Percentiles rank a stretch among this genome's conserved stretches.
Evolutionary conservation across 2,797 vertebrate species (phyloP).

Genomic region (Pangasius larnaudii): DNA sequence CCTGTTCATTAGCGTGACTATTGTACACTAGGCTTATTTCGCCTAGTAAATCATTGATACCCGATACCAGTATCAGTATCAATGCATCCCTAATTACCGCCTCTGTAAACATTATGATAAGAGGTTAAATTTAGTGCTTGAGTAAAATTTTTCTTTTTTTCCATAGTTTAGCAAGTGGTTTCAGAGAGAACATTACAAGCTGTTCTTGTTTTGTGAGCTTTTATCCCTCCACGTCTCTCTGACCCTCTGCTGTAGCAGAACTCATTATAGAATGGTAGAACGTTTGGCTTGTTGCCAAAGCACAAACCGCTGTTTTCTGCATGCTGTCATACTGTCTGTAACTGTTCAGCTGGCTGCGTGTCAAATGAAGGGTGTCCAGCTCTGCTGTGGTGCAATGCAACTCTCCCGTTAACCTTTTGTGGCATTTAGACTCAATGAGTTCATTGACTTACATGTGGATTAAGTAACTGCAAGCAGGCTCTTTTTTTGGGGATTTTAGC

Average conservation of each 20-base stretch:
- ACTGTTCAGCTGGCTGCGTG: slow-evolving; percentile 45
- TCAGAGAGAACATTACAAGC: not conserved
- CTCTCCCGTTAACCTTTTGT: slow-evolving; percentile 57
- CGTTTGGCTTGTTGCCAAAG: slow-evolving; percentile 43
- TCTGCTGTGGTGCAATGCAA: slow-evolving; percentile 45
- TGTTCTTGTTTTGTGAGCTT: slow-evolving; percentile 13
- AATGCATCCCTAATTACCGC: not conserved
- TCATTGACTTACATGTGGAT: slow-evolving; percentile 54
- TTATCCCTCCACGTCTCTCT: slow-evolving; percentile 36
- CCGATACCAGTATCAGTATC: not conserved
- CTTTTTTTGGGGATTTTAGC: slow-evolving; percentile 34
- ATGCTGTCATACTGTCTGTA: slow-evolving; percentile 52
- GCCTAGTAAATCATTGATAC: not conserved
- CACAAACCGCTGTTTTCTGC: slow-evolving; percentile 49
- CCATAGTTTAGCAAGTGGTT: not conserved
- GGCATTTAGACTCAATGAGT: slow-evolving; percentile 50
- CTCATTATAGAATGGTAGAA: slow-evolving; percentile 33
- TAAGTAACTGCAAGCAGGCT: slow-evolving; percentile 32
- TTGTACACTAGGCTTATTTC: not conserved
- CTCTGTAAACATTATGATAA: not conserved
- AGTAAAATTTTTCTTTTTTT: not conserved
- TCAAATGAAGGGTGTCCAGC: slow-evolving; percentile 52
- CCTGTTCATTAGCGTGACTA: not conserved
- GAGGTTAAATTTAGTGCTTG: not conserved
- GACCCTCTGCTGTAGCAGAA: slow-evolving; percentile 36